Evolutionary conservation across 1,140 invertebrate species (phyloP).

Genomic region (Oryctes rhinoceros): DNA sequence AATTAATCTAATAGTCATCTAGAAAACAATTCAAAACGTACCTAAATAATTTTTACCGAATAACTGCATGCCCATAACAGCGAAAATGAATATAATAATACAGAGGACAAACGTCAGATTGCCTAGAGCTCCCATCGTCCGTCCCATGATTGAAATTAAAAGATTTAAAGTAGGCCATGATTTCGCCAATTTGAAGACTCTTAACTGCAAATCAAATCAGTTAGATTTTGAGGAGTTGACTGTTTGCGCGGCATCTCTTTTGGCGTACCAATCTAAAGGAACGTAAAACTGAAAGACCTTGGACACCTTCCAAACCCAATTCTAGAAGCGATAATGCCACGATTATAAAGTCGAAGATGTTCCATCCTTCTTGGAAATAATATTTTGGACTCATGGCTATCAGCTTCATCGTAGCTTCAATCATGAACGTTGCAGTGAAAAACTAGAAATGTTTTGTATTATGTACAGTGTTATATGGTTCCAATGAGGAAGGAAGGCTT

Average conservation of each 20-base stretch:
- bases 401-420: constrained; percentile 95
- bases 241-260: neutral
- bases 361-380: constrained; percentile 99
- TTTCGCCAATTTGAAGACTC: constrained; percentile 99
- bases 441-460: constrained; percentile 73
- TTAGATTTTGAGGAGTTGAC: constrained; percentile 60
- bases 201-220: constrained; percentile 70
- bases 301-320: constrained; percentile 89
- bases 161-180: constrained; percentile 99
- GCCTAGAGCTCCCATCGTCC: constrained; percentile 96
- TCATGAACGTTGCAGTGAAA: constrained; percentile 96
- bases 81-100: constrained; percentile 99
- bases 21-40: constrained; percentile 61
- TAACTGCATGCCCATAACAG: constrained; percentile 98
- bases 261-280: constrained; percentile 94
- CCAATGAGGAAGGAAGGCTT: constrained; percentile 62
- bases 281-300: constrained; percentile 94
- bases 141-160: constrained; percentile 98
- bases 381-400: constrained; percentile 96
- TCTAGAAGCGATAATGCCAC: constrained; percentile 95
- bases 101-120: constrained; percentile 97
- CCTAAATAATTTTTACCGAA: constrained; percentile 93
- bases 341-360: constrained; percentile 99
- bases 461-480: neutral
- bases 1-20: neutral